phyloP scores from a whole-genome alignment of 2,888 invertebrate species.

The Metallyticus violacea region DNA sequence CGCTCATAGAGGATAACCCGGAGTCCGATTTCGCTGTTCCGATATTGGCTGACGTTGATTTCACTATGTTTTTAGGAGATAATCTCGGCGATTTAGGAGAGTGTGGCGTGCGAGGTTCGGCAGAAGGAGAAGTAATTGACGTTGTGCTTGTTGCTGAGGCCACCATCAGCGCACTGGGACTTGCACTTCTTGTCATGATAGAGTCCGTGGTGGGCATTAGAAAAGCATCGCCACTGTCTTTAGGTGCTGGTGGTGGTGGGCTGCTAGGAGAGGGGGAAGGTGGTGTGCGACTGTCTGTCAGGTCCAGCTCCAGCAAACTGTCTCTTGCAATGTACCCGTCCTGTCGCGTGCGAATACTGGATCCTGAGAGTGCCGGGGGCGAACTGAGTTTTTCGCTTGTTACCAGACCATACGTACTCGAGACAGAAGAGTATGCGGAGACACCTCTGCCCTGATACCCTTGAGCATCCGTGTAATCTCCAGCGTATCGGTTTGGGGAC shows the following conservation, averaged over 20 bases:
- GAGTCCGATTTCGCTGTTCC: constrained; percentile 81
- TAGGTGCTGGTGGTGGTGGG: constrained; percentile 80
- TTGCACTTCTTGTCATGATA: constrained; percentile 40
- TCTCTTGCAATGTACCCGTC: constrained; percentile 56
- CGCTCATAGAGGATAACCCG: constrained; percentile 82
- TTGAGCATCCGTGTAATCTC: background rate
- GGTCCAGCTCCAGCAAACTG: constrained; percentile 23
- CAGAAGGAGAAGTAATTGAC: constrained; percentile 41
- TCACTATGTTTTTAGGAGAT: constrained; percentile 66
- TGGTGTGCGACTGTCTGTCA: constrained; percentile 19
- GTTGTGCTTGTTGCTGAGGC: constrained; percentile 39
- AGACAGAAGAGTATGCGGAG: background rate
- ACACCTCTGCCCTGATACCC: constrained; percentile 37
- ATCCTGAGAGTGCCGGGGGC: constrained; percentile 57
- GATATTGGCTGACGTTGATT: constrained; percentile 57
- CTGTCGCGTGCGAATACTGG: constrained; percentile 62
- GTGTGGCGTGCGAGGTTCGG: constrained; percentile 43
- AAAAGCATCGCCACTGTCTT: constrained; percentile 58
- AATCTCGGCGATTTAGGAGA: constrained; percentile 71
- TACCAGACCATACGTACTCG: constrained; percentile 48
- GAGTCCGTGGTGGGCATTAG: constrained; percentile 46
- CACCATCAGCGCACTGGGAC: constrained; percentile 41
- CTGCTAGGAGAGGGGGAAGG: constrained; percentile 58
- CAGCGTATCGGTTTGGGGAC: background rate
- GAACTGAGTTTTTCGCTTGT: constrained; percentile 42